Conservation (phyloP, 2,113 vertebrate species). For the Gopherus flavomarginatus region DNA sequence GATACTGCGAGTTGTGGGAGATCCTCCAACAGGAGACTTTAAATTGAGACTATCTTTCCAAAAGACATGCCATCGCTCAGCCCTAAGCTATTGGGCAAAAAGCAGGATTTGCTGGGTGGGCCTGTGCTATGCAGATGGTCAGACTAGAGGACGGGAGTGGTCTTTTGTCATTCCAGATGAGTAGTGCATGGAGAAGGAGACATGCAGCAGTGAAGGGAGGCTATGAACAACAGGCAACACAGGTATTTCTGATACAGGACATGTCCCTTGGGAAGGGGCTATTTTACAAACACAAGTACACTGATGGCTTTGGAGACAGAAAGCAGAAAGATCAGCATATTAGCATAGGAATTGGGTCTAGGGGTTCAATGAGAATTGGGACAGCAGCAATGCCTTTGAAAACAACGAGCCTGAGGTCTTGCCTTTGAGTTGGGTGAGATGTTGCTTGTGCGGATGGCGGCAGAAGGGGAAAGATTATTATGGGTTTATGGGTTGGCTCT, state of each 20-base stretch:
- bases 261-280: fast-evolving
- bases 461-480: neutral
- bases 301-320: neutral
- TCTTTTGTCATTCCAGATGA: too few relatives aligned
- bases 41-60: too few relatives aligned
- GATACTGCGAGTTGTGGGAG: too few relatives aligned
- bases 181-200: neutral
- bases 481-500: neutral
- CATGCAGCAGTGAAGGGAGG: fast-evolving
- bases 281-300: neutral
- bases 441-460: neutral
- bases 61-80: too few relatives aligned
- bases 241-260: fast-evolving
- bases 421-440: neutral
- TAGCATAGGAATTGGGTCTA: neutral
- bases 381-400: neutral
- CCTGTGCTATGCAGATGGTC: too few relatives aligned
- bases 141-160: too few relatives aligned
- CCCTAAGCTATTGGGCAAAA: too few relatives aligned
- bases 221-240: fast-evolving
- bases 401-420: neutral
- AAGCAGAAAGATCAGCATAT: neutral
- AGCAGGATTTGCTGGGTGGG: too few relatives aligned
- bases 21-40: too few relatives aligned
- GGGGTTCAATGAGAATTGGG: neutral